Evolutionary conservation across 2,888 invertebrate genomes (phyloP).

Genomic region (Melanostoma mellinum): DNA sequence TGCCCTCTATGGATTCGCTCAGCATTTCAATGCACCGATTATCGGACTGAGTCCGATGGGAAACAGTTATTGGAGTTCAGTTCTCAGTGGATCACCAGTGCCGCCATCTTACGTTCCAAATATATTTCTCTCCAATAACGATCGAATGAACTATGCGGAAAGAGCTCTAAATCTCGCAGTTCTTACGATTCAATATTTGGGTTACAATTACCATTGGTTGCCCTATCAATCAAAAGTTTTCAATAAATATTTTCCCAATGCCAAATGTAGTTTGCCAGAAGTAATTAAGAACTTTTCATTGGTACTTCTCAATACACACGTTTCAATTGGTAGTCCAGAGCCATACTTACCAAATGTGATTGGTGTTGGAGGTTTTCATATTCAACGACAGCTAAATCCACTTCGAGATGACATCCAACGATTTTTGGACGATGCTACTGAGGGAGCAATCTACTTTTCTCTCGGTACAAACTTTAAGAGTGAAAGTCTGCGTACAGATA

Average conservation of each 20-base stretch:
- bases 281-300: conserved; percentile 77
- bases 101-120: conserved; percentile 80
- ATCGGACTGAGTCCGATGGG: conserved; percentile 38
- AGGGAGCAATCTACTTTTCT: conserved; percentile 78
- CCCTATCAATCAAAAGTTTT: conserved; percentile 78
- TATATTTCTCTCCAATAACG: conserved; percentile 76
- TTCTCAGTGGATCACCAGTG: conserved; percentile 76
- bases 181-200: conserved; percentile 74
- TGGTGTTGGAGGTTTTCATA: conserved; percentile 78
- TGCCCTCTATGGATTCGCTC: conserved; percentile 40
- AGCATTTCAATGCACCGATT: conserved; percentile 44
- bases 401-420: conserved; percentile 71
- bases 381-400: conserved; percentile 59
- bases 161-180: conserved; percentile 79
- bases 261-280: conserved; percentile 76
- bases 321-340: conserved; percentile 76
- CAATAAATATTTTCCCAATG: conserved; percentile 76
- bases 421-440: conserved; percentile 75
- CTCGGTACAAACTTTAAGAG: conserved; percentile 75
- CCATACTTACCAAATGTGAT: conserved; percentile 77
- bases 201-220: conserved; percentile 76
- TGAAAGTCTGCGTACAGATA: conserved; percentile 70
- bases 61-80: conserved; percentile 20
- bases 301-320: conserved; percentile 77
- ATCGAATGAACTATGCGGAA: conserved; percentile 80